Conservation (phyloP, 1,140 invertebrate species). For the Dysdera silvatica region DNA sequence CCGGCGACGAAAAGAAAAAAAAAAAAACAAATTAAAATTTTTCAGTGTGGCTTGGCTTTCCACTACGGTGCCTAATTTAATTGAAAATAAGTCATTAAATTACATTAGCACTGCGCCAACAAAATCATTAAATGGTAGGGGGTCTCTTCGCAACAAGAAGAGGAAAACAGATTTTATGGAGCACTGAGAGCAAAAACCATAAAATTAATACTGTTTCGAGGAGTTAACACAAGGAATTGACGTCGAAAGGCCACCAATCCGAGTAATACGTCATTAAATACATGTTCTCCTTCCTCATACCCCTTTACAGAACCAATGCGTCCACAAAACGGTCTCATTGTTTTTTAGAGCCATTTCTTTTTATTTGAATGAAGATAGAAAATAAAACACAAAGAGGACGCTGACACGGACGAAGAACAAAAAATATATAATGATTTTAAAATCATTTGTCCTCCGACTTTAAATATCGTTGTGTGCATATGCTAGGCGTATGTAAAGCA, state of each 20-base stretch:
- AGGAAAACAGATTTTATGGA: constrained; percentile 28
- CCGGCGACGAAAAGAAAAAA: neutral
- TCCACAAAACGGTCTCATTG: no score
- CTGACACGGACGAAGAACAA: no score
- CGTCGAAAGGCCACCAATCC: constrained; percentile 20
- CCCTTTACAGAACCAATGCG: no score
- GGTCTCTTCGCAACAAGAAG: constrained; percentile 4
- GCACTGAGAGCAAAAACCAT: constrained; percentile 21
- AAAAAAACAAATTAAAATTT: constrained; percentile 25
- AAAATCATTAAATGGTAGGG: constrained; percentile 29
- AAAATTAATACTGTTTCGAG: constrained; percentile 29
- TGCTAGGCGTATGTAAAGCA: no score
- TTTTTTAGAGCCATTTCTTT: no score
- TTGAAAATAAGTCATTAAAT: constrained; percentile 31
- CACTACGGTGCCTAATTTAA: constrained; percentile 29
- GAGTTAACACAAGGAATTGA: constrained; percentile 21
- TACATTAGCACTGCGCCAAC: constrained; percentile 29
- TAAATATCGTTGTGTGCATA: no score
- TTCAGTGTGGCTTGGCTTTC: constrained; percentile 23
- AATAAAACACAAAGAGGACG: no score
- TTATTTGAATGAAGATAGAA: no score
- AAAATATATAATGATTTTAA: no score
- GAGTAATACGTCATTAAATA: constrained; percentile 24
- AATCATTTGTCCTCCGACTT: no score
- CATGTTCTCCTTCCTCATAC: constrained; percentile 15